These are phyloP conservation scores for Muschampia plurimacula DNA, from an alignment of 2,888 invertebrate species.

Conservation along the genomic window DNA sequence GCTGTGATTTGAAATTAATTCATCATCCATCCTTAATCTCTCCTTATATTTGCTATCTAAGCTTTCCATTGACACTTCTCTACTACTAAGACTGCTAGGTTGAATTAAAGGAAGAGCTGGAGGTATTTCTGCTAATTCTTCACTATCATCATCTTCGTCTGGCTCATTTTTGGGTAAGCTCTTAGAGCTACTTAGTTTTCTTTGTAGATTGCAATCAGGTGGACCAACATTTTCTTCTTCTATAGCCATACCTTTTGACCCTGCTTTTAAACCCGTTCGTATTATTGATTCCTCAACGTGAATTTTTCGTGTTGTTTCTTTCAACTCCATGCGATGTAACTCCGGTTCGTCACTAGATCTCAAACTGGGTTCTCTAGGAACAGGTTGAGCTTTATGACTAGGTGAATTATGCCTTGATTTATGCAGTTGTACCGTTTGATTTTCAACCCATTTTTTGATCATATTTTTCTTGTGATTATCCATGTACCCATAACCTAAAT, in stretches of 20 bases:
- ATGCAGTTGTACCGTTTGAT: slow-evolving; percentile 93
- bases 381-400: slow-evolving; percentile 66
- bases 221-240: slow-evolving; percentile 80
- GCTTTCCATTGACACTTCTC: slow-evolving; percentile 94
- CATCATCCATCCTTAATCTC: slow-evolving; percentile 87
- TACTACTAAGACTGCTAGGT: slow-evolving; percentile 89
- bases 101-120: slow-evolving; percentile 92
- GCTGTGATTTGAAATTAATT: slow-evolving; percentile 83
- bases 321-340: slow-evolving; percentile 77
- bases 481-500: slow-evolving; percentile 93
- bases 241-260: slow-evolving; percentile 77
- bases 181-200: slow-evolving; percentile 62
- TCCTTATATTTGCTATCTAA: slow-evolving; percentile 91
- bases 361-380: slow-evolving; percentile 61
- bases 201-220: slow-evolving; percentile 62
- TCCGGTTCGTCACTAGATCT: slow-evolving; percentile 64
- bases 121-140: slow-evolving; percentile 92
- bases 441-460: slow-evolving; percentile 97
- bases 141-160: slow-evolving; percentile 92
- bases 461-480: slow-evolving; percentile 96
- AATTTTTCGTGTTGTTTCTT: slow-evolving; percentile 83
- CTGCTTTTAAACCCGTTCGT: slow-evolving; percentile 86
- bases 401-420: slow-evolving; percentile 87
- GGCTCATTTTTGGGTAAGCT: slow-evolving; percentile 76
- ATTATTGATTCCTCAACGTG: slow-evolving; percentile 87